Percentiles rank a stretch among this genome's conserved stretches.
Evolutionary conservation across 2,888 invertebrate species (phyloP).

Genomic region (Diadromus collaris): DNA sequence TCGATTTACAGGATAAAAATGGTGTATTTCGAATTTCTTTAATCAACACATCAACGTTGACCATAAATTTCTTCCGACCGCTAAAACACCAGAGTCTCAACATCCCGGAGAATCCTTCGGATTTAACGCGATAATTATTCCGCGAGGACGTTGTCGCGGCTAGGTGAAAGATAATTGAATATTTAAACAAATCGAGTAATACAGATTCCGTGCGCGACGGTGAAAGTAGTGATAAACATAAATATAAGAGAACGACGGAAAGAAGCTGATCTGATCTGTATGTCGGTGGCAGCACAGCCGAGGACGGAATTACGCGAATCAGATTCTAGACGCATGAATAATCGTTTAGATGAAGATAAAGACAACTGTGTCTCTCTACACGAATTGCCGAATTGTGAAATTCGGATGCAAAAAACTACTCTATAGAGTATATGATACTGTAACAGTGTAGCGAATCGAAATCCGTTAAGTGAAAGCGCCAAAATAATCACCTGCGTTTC

Average conservation of each 20-base stretch:
- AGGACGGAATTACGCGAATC: constrained; percentile 2
- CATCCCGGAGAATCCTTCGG: background rate
- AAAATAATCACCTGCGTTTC: background rate
- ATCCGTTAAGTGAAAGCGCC: constrained; percentile 33
- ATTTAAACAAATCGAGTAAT: constrained; percentile 6
- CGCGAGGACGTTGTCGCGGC: background rate
- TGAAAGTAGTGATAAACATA: constrained; percentile 12
- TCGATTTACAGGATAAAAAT: background rate
- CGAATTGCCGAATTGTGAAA: constrained; percentile 16
- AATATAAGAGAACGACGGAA: background rate
- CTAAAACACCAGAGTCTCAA: background rate
- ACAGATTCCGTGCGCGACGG: background rate
- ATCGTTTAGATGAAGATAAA: constrained; percentile 8
- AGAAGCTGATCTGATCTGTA: constrained; percentile 1
- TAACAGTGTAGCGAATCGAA: constrained; percentile 23
- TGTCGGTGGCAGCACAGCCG: background rate
- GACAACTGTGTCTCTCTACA: background rate
- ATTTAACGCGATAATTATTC: background rate
- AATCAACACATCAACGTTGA: background rate
- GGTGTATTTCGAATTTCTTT: background rate
- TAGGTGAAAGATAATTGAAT: background rate
- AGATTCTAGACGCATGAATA: constrained; percentile 7
- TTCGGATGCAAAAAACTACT: constrained; percentile 5
- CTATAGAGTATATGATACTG: background rate
- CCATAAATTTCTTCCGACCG: background rate